Percentiles rank a stretch among this genome's conserved stretches.
Conservation (phyloP, 2,797 vertebrate species). For the Staurois parvus region DNA sequence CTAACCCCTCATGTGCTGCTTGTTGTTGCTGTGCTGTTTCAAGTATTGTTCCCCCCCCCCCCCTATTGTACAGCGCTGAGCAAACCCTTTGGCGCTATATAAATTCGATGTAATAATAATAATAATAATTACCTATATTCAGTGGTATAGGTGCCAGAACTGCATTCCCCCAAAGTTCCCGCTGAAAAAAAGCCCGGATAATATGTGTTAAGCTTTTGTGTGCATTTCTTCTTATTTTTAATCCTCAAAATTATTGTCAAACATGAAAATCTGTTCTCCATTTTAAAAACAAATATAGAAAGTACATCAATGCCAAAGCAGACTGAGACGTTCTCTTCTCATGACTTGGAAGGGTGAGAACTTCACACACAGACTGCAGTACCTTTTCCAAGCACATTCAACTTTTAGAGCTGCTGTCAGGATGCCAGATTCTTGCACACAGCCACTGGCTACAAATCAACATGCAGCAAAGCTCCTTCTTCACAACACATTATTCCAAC, state of each 20-base stretch:
- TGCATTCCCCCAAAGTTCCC: no score
- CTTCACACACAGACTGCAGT: slow-evolving; percentile 31
- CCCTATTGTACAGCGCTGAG: no score
- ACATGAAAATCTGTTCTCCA: slow-evolving; percentile 15
- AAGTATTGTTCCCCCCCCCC: no score
- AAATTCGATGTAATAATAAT: no score
- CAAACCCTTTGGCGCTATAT: no score
- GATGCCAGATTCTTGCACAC: slow-evolving; percentile 44
- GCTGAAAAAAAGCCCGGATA: no score
- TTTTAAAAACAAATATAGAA: slow-evolving; percentile 44
- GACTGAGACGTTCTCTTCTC: slow-evolving; percentile 15
- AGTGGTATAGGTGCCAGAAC: no score
- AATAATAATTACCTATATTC: no score
- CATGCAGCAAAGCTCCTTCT: slow-evolving; percentile 35
- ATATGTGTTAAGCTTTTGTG: no score
- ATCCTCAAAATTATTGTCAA: background rate
- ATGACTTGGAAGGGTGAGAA: slow-evolving; percentile 12
- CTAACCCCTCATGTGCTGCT: no score
- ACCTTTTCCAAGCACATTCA: slow-evolving; percentile 31
- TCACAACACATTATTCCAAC: slow-evolving; percentile 15
- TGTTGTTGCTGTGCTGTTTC: no score
- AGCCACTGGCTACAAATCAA: slow-evolving; percentile 42
- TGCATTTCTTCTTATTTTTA: background rate
- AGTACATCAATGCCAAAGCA: slow-evolving; percentile 37
- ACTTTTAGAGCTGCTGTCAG: slow-evolving; percentile 36